These are phyloP conservation scores for Trachelus tabidus DNA, from an alignment of 2,888 invertebrate genomes.

Conservation along the genomic window DNA sequence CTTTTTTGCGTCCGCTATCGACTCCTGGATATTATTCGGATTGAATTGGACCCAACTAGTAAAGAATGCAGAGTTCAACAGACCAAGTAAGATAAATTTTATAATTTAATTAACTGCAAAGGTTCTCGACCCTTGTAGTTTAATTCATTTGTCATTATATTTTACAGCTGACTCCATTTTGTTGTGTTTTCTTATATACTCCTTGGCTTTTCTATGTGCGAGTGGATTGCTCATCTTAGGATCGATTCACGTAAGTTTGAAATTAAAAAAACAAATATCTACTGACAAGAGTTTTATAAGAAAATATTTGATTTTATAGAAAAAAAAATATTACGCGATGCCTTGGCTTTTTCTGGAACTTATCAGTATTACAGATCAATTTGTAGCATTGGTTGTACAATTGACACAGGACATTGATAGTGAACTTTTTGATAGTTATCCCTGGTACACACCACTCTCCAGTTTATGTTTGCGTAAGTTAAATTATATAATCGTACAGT, in stretches of 20 bases:
- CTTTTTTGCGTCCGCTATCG: slow-evolving; percentile 45
- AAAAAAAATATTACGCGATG: slow-evolving; percentile 48
- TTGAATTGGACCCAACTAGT: slow-evolving; percentile 56
- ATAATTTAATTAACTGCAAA: neutral
- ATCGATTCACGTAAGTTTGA: slow-evolving; percentile 53
- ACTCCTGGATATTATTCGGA: slow-evolving; percentile 54
- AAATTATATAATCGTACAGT: neutral
- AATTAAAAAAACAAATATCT: neutral
- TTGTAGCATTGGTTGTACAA: slow-evolving; percentile 48
- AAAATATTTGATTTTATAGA: slow-evolving; percentile 45
- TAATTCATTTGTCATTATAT: slow-evolving; percentile 15
- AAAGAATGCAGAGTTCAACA: slow-evolving; percentile 38
- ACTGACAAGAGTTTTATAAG: neutral
- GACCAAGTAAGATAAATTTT: slow-evolving; percentile 39
- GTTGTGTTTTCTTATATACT: slow-evolving; percentile 49
- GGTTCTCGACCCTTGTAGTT: neutral
- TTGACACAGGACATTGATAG: slow-evolving; percentile 36
- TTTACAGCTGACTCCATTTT: slow-evolving; percentile 50
- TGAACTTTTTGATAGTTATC: slow-evolving; percentile 36
- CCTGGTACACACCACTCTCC: slow-evolving; percentile 54
- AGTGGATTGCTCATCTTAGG: slow-evolving; percentile 56
- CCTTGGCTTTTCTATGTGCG: slow-evolving; percentile 45
- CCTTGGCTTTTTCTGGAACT: slow-evolving; percentile 62
- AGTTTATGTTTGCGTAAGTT: slow-evolving; percentile 56
- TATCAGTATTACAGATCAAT: slow-evolving; percentile 58